Percentiles rank a stretch among this genome's conserved stretches.
Evolutionary conservation across 2,797 vertebrate species (phyloP).

Genomic region (Miopithecus talapoin): DNA sequence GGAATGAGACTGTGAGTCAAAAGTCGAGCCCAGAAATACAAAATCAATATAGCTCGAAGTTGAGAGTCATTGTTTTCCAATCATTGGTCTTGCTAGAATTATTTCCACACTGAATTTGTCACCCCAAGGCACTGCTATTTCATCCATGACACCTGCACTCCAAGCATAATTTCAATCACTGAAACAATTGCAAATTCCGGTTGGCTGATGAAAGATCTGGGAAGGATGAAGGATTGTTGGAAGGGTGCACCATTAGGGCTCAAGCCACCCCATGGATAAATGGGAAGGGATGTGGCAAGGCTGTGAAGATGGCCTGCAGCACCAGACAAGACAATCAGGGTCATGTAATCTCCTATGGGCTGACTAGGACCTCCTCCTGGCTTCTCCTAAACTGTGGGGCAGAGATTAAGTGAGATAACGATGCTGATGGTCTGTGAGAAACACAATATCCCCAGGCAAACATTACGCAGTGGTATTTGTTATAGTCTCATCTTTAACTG

Average conservation of each 20-base stretch:
- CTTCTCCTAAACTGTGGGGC: background rate
- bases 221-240: background rate
- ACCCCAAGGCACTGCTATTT: background rate
- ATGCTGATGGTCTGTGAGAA: background rate
- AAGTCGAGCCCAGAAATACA: background rate
- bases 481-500: background rate
- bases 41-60: background rate
- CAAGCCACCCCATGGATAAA: background rate
- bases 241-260: background rate
- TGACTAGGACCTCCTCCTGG: background rate
- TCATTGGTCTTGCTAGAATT: background rate
- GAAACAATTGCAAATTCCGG: background rate
- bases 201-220: background rate
- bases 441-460: rapidly evolving
- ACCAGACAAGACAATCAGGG: no score
- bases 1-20: background rate
- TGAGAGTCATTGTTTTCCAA: background rate
- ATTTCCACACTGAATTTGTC: background rate
- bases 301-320: background rate
- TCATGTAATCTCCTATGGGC: background rate
- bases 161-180: background rate
- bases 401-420: background rate
- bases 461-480: no score
- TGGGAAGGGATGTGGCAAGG: rapidly evolving
- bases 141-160: background rate